Evolutionary conservation across 2,113 vertebrate species (phyloP), one percentile per base, ranked within the genome.

Genomic region (Aramus guarauna): DNA sequence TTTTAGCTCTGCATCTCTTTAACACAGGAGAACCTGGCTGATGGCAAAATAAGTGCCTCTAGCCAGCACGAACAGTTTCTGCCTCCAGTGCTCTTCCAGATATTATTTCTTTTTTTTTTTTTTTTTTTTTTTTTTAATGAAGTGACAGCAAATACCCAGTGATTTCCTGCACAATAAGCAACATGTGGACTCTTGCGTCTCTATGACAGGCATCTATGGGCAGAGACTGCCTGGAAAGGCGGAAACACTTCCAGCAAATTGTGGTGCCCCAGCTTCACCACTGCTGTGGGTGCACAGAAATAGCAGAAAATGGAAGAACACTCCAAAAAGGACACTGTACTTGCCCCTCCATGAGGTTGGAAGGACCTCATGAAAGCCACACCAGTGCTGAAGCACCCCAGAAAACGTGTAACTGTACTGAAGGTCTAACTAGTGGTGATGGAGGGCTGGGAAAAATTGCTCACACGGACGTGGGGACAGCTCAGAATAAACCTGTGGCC

Each of bases 1-100:
- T 95, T 95, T 94, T 92, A 97, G 86, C 62, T 89, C 71, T 5
- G 4, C 64, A 68, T 87, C 47, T 89, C 80, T 91, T 85, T 79
- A 91, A 74, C 14, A 5, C 9, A 64, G 69, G 48, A 87, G 52
- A 97, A 90, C 24, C 53, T 43, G n/a, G 52, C 32, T 92, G 63
- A 56, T 88, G 64, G 62, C 45, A 94, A 78, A 95, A 69, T 62
- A 89, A 95, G 36, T 4, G 32, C 58, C 41, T 73, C 27, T 48
- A 91, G 55, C 53, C 55, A 85, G 30, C 45, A 59, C 3, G 60
- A 87, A 52, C 48, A 85, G 64, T 66, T 82, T 53, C 59, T 92
- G 21, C 50, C 55, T 90, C 83, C 26, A 62, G 83, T 87, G 17
- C 53, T 50, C 74, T 74, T 95, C 45, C 37, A 91, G 66, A 48